Evolutionary conservation across 2,888 invertebrate genomes (phyloP).

Genomic region (Scaptomyza parva): DNA sequence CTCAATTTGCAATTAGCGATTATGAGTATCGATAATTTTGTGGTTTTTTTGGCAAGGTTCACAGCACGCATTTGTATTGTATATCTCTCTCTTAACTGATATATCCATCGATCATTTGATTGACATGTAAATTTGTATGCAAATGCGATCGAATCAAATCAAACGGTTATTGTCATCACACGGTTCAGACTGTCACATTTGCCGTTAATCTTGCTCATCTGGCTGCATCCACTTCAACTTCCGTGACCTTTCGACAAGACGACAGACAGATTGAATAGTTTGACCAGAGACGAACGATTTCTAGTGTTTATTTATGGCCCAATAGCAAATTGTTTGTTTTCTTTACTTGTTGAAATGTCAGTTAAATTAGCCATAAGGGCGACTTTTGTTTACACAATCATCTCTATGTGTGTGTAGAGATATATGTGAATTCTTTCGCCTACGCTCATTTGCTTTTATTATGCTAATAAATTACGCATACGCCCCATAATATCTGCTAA

Average conservation of each 20-base stretch:
- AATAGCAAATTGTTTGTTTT: slow-evolving; percentile 54
- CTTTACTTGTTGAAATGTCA: slow-evolving; percentile 45
- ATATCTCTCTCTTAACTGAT: background rate
- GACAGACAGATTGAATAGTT: slow-evolving; percentile 4
- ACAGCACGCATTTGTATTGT: background rate
- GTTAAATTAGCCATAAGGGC: slow-evolving; percentile 44
- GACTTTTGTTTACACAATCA: slow-evolving; percentile 34
- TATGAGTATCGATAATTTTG: slow-evolving; percentile 10
- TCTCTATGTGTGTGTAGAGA: background rate
- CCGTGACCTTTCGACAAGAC: slow-evolving; percentile 68
- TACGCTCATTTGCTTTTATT: slow-evolving; percentile 17
- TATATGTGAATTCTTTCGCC: background rate
- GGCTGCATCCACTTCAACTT: slow-evolving; percentile 51
- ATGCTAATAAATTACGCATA: slow-evolving; percentile 66
- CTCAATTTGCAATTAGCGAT: slow-evolving; percentile 29
- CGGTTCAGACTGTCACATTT: slow-evolving; percentile 38
- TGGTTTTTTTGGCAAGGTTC: slow-evolving; percentile 42
- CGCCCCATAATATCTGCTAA: slow-evolving; percentile 26
- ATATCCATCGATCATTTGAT: slow-evolving; percentile 25
- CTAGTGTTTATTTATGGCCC: slow-evolving; percentile 42
- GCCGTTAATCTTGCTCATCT: slow-evolving; percentile 61
- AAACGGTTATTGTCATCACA: slow-evolving; percentile 68
- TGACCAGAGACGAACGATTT: background rate
- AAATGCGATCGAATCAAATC: slow-evolving; percentile 45
- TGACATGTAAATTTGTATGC: slow-evolving; percentile 62